Base-by-base conservation (phyloP, 2,113 vertebrate species). In the Nyctibius bracteatus region DNA sequence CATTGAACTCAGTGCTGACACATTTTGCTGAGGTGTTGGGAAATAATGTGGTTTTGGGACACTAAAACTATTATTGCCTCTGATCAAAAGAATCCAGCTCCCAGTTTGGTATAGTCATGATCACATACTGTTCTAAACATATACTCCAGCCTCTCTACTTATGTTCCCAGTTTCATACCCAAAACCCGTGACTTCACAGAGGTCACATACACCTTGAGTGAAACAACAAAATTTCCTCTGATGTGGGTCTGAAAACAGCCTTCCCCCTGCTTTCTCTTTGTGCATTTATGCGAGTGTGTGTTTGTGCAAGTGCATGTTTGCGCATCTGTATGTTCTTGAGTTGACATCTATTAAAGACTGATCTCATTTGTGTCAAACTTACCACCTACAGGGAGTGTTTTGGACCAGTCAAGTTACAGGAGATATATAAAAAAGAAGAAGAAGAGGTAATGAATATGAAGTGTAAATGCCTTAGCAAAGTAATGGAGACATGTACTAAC, bases 401-500 rank as follows among this genome's bases (percentile, higher is more conserved):
- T 96, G 90, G 97, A 97, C 94, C 89, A 96, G 92, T 55, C 92
- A 97, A 94, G 97, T 97, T 98, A 96, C 86, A 96, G 96, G 88
- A 97, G 95, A 97, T 66, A 94, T 95, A 89, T 57, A 94, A 94
- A 97, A 95, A 94, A 88, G 87, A 86, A 92, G 92, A 85, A 80
- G 86, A 93, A 59, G 96, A 96, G 88, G 96, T 97, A 98, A 98
- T 98, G 98, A 98, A 98, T 98, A 98, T 98, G 96, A 97, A 98
- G 97, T 88, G 89, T 95, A 98, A 98, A 98, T 96, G 97, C 96
- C 97, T 97, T 94, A 97, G 96, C 95, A 97, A 97, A 98, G 98
- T 98, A 98, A 98, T 97, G 97, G 98, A 98, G 97, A 98, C 95
- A 97, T 97, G 97, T 98, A 98, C 96, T 98, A 98, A 98, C 94